Evolutionary conservation across 1,140 invertebrate genomes (phyloP).

Genomic region (Bombus picipes): DNA sequence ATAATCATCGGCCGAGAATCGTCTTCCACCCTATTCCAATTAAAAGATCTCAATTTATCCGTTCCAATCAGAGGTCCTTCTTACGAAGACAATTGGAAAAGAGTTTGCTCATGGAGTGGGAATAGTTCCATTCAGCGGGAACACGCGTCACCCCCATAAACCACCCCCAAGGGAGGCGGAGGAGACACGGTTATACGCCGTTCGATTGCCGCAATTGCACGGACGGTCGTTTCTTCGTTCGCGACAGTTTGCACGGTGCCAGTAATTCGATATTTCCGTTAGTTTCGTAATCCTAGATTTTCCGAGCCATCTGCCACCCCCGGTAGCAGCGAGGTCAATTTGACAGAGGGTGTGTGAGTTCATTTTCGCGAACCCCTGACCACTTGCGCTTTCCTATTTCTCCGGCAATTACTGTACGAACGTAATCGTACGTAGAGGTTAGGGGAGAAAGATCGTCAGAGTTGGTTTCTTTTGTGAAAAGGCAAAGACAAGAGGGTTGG

Average conservation of each 20-base stretch:
- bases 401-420: slow-evolving; percentile 33
- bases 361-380: slow-evolving; percentile 42
- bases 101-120: background rate
- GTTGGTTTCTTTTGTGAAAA: slow-evolving; percentile 5
- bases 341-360: slow-evolving; percentile 41
- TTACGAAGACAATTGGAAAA: background rate
- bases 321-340: slow-evolving; percentile 11
- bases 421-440: background rate
- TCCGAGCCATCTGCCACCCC: slow-evolving; percentile 68
- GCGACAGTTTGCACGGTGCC: background rate
- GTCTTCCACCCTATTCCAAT: background rate
- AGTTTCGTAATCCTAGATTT: slow-evolving; percentile 71
- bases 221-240: slow-evolving; percentile 48
- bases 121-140: slow-evolving; percentile 46
- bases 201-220: slow-evolving; percentile 41
- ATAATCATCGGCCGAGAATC: background rate
- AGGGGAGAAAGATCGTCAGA: background rate
- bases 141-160: slow-evolving; percentile 52
- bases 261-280: slow-evolving; percentile 70
- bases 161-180: slow-evolving; percentile 4
- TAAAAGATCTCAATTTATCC: slow-evolving; percentile 15
- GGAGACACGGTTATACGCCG: background rate
- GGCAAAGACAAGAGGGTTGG: slow-evolving; percentile 3
- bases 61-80: background rate
- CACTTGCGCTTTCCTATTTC: slow-evolving; percentile 28